phyloP scores from a whole-genome alignment of 2,113 vertebrate genomes.

The Larimichthys crocea region DNA sequence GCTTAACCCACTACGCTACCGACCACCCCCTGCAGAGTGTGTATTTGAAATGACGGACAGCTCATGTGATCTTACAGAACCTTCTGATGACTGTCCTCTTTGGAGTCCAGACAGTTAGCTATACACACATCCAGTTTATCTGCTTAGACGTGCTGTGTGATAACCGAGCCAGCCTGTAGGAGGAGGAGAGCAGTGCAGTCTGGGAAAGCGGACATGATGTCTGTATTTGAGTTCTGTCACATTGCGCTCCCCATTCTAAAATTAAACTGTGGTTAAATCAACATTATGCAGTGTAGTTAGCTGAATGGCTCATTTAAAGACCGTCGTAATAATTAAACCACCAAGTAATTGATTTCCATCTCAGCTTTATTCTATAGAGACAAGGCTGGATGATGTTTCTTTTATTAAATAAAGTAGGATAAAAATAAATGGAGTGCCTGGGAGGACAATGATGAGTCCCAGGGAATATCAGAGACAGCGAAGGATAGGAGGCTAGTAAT shows the following conservation, averaged over 20 bases:
- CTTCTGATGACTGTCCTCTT: slow-evolving; percentile 12
- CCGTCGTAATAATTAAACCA: slow-evolving; percentile 66
- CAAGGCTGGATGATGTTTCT: slow-evolving; percentile 36
- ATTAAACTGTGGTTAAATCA: slow-evolving; percentile 69
- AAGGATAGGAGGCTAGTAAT: slow-evolving; percentile 35
- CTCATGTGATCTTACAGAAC: not conserved
- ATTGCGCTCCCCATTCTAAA: slow-evolving; percentile 32
- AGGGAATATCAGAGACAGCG: slow-evolving; percentile 33
- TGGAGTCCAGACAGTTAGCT: slow-evolving; percentile 10
- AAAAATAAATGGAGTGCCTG: slow-evolving; percentile 50
- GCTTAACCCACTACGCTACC: too few relatives aligned
- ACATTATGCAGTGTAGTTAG: slow-evolving; percentile 58
- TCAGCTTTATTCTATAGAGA: slow-evolving; percentile 61
- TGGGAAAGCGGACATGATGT: slow-evolving; percentile 30
- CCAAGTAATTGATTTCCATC: slow-evolving; percentile 68
- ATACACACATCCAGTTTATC: not conserved
- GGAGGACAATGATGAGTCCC: slow-evolving; percentile 50
- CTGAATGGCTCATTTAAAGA: slow-evolving; percentile 62
- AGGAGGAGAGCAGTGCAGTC: slow-evolving; percentile 31
- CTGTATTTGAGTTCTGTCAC: slow-evolving; percentile 46
- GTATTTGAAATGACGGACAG: not conserved
- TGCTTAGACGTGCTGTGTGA: slow-evolving; percentile 29
- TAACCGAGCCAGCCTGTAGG: slow-evolving; percentile 23
- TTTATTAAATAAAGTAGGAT: slow-evolving; percentile 60
- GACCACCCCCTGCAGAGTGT: not conserved